These are phyloP conservation scores for Diadema setosum DNA, from an alignment of 35 echinoderm and acorn worm species.

Conservation along the genomic window DNA sequence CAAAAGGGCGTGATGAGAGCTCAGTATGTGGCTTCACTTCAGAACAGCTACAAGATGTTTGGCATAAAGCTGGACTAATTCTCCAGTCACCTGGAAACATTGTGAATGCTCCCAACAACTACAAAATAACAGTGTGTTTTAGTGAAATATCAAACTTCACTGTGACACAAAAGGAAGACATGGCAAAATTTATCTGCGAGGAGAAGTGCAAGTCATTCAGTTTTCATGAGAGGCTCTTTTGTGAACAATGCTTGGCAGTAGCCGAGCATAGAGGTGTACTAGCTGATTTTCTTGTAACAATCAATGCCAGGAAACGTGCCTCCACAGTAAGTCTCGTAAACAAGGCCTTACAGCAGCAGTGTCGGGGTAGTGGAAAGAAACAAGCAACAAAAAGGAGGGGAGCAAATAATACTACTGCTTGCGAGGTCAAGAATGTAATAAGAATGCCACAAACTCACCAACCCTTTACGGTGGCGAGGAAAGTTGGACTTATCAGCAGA, in stretches of 20 bases:
- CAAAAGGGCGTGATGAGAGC: neutral
- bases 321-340: no score
- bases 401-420: no score
- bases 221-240: conserved; percentile 2
- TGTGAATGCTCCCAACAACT: conserved; percentile 17
- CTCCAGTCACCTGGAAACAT: conserved; percentile 15
- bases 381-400: no score
- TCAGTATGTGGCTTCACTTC: conserved; percentile 25
- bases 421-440: no score
- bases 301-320: conserved; percentile 23
- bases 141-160: conserved; percentile 10
- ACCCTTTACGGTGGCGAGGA: no score
- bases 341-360: no score
- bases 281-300: neutral
- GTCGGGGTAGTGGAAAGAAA: no score
- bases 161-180: neutral
- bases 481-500: no score
- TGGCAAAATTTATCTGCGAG: conserved; percentile 24
- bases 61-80: conserved; percentile 10
- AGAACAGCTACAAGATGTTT: conserved; percentile 7
- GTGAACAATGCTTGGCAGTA: conserved; percentile 16
- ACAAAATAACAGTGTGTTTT: conserved; percentile 1
- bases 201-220: conserved; percentile 1
- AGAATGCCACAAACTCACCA: no score
- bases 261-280: conserved; percentile 9